Base-by-base conservation (phyloP, 2,113 vertebrate species). In the Notechis scutatus region DNA sequence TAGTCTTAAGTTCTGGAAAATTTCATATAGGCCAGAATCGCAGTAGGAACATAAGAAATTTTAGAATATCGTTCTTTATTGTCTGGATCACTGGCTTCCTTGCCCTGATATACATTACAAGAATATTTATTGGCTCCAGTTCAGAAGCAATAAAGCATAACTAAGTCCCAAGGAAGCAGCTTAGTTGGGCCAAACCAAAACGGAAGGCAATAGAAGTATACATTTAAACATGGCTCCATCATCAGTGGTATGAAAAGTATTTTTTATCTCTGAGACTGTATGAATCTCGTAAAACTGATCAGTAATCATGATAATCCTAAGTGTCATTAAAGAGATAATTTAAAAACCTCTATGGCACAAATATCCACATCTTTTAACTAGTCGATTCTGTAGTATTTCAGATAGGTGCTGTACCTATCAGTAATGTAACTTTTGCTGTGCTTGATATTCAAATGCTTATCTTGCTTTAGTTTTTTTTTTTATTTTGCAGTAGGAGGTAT, bases 21-120 rank as follows among this genome's bases (percentile, higher is more conserved):
- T 39, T 56, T 74, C 61, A n/a, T 47, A 52, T 52, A 92, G 61
- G 61, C 74, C 59, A 92, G 61, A 5, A 52, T 24, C 85, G 7
- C 52, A n/a, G 34, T 6, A 59, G 23, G 29, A 52, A 21, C 14
- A 52, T 18, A 59, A 45, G 45, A 39, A 39, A 29, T 34, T n/a
- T 47, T 59, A 20, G 47, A 54, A 34, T 88, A 39, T 64, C 12
- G 4, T 64, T 26, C 14, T 47, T 86, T n/a, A 96, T 94, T 94
- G 95, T 94, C 90, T 81, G 93, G 92, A 94, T 95, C 94, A 95
- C 85, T 93, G 92, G 90, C 95, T 93, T 91, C 92, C 64, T 61
- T 96, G 92, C 91, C 94, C 94, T 91, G 87, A 92, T 93, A 93
- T 92, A 89, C 93, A 91, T 92, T 94, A 91, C 92, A 95, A 96